phyloP scores from a whole-genome alignment of 92 coral and sea anemone genomes.

The Virgularia gustaviana region DNA sequence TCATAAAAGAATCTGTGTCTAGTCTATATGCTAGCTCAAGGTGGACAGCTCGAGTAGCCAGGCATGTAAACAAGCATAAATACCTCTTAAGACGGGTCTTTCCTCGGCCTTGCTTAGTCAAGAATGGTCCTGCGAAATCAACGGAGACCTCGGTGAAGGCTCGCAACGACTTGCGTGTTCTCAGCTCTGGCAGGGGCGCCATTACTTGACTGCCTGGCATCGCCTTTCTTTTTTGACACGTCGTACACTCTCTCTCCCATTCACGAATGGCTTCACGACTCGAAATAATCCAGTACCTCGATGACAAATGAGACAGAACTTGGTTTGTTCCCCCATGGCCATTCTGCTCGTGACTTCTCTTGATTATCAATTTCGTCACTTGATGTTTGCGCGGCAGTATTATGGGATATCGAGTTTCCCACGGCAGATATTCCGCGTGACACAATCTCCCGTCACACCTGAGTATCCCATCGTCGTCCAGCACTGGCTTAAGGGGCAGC shows the following conservation, averaged over 20 bases:
- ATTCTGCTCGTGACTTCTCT: slow-evolving; percentile 39
- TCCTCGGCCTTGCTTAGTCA: background rate
- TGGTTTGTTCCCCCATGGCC: slow-evolving; percentile 51
- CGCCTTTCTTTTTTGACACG: slow-evolving; percentile 38
- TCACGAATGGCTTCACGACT: slow-evolving; percentile 50
- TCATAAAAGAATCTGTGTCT: slow-evolving; percentile 36
- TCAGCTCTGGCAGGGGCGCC: background rate
- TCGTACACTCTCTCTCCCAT: slow-evolving; percentile 51
- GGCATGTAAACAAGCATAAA: slow-evolving; percentile 4
- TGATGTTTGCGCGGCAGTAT: slow-evolving; percentile 42
- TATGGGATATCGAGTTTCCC: slow-evolving; percentile 37
- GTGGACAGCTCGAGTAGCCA: slow-evolving; percentile 12
- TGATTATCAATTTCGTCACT: slow-evolving; percentile 51
- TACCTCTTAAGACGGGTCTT: background rate
- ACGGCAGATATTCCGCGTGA: slow-evolving; percentile 53
- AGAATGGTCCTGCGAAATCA: background rate
- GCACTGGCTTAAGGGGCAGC: slow-evolving; percentile 36
- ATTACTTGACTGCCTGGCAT: background rate
- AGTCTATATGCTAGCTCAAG: slow-evolving; percentile 16
- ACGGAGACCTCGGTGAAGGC: background rate
- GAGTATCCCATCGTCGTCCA: slow-evolving; percentile 42
- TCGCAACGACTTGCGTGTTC: background rate
- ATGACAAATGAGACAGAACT: slow-evolving; percentile 46
- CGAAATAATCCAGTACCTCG: slow-evolving; percentile 46
- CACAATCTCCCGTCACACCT: slow-evolving; percentile 49